Evolutionary conservation across 2,113 vertebrate genomes (phyloP).

Genomic region (Gambusia affinis): DNA sequence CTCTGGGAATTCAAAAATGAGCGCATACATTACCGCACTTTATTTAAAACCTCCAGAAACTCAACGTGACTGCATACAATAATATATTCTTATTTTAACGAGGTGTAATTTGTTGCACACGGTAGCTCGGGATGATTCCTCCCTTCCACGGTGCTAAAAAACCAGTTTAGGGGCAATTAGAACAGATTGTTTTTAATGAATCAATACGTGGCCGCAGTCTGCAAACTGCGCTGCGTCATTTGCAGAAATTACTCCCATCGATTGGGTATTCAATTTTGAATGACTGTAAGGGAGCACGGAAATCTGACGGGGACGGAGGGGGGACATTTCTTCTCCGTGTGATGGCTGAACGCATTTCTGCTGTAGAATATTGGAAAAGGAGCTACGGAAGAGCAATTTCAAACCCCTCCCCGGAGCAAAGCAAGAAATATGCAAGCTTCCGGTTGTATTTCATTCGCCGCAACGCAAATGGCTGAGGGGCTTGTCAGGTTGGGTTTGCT

Average conservation of each 20-base stretch:
- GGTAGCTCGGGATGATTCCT: slow-evolving; percentile 35
- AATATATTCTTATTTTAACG: slow-evolving; percentile 54
- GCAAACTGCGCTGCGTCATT: slow-evolving; percentile 60
- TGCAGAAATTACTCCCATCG: slow-evolving; percentile 68
- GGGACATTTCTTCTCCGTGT: slow-evolving; percentile 28
- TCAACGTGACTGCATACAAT: slow-evolving; percentile 39
- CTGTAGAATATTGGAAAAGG: neutral
- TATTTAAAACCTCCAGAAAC: slow-evolving; percentile 52
- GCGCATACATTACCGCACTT: slow-evolving; percentile 39
- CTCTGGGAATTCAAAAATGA: slow-evolving; percentile 41
- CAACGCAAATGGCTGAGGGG: neutral
- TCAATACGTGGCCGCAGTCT: slow-evolving; percentile 66
- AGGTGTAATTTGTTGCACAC: slow-evolving; percentile 45
- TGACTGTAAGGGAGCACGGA: slow-evolving; percentile 50
- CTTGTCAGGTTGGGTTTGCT: slow-evolving; percentile 32
- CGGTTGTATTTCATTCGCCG: slow-evolving; percentile 16
- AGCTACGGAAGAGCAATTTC: slow-evolving; percentile 18
- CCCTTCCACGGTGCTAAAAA: slow-evolving; percentile 35
- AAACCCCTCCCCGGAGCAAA: slow-evolving; percentile 29
- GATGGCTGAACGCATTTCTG: slow-evolving; percentile 33
- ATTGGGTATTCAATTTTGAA: slow-evolving; percentile 72
- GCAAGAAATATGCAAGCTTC: slow-evolving; percentile 23
- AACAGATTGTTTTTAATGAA: slow-evolving; percentile 64
- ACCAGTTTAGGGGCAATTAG: slow-evolving; percentile 61
- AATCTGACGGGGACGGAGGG: slow-evolving; percentile 26